Percentiles rank a stretch among this genome's conserved stretches.
phyloP scores from a whole-genome alignment of 1,140 invertebrate genomes.

The Odontomachus brunneus region DNA sequence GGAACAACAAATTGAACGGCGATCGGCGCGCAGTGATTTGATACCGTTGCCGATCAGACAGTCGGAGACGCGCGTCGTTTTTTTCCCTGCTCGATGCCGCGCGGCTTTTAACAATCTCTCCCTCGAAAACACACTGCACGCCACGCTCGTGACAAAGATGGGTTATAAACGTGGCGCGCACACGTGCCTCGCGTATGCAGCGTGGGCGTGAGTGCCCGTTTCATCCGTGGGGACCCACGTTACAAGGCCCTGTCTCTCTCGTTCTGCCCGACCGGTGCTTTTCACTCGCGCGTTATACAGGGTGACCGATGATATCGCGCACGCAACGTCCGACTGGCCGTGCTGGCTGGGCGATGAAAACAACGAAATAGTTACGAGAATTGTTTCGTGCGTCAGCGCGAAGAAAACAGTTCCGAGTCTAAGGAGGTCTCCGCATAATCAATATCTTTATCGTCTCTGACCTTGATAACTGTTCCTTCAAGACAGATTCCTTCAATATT shows the following conservation, averaged over 20 bases:
- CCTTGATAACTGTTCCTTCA: neutral
- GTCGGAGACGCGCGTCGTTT: neutral
- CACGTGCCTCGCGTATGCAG: slow-evolving; percentile 33
- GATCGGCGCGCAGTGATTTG: neutral
- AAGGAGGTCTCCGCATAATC: neutral
- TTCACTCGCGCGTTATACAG: slow-evolving; percentile 33
- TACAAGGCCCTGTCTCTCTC: slow-evolving; percentile 14
- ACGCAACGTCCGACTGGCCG: neutral
- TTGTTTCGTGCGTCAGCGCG: slow-evolving; percentile 4
- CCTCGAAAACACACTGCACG: neutral
- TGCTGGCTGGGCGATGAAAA: slow-evolving; percentile 9
- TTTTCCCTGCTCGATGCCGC: neutral
- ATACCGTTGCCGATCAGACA: neutral
- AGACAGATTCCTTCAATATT: neutral
- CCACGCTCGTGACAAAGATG: slow-evolving; percentile 38
- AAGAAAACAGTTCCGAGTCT: neutral
- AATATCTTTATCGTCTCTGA: neutral
- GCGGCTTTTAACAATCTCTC: slow-evolving; percentile 37
- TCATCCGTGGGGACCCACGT: slow-evolving; percentile 32
- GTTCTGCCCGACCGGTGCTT: slow-evolving; percentile 37
- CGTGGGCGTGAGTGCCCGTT: slow-evolving; percentile 54
- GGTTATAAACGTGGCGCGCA: slow-evolving; percentile 36
- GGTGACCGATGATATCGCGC: slow-evolving; percentile 32
- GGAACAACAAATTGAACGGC: neutral
- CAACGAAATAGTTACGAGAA: slow-evolving; percentile 20